Evolutionary conservation across 2,888 invertebrate species (phyloP), one percentile per base, ranked within the genome.

Genomic region (Dryocosmus kuriphilus): DNA sequence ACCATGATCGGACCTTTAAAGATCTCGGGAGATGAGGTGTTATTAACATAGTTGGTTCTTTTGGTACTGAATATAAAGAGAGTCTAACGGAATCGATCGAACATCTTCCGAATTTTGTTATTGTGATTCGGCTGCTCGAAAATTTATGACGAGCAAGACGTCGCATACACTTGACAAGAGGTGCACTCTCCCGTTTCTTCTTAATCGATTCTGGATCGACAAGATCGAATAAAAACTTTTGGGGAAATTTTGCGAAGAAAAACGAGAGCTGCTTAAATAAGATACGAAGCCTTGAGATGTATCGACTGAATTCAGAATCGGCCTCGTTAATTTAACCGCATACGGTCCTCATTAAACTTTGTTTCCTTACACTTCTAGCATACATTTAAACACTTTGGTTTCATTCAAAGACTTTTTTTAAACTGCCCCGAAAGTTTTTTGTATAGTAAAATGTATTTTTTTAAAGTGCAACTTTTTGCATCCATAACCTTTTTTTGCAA

Each of bases 21-120:
- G 51, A 71, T 71, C n/a, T 71, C 11, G 46, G 30, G 27, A 71
- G 41, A 71, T 71, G 46, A 71, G 46, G n/a, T 46, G n/a, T 5
- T 9, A 71, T 71, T 71, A 51, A 71, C 67, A 71, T 71, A 71
- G 1, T 46, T 51, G 46, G 27, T 27, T 46, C 41, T 67, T 71
- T 71, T 46, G 27, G 30, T 30, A 71, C 19, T 46, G 30, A 16
- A 46, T 16, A 46, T 16, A 46, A 46, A 19, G 24, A 41, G 19
- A 41, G 46, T n/a, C 19, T 51, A 71, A 51, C 41, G 46, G 46
- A 71, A 51, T 46, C 46, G 46, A 51, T 46, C 30, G 27, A 46
- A 27, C 0, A 24, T 71, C n/a, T 71, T 30, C 9, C 57, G 51
- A n/a, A n/a, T 51, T 51, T 51, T 19, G 24, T 57, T 57, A 57